Percentiles rank a stretch among this genome's conserved stretches.
phyloP scores from a whole-genome alignment of 2,888 invertebrate species.

The Strigamia transsilvanica region DNA sequence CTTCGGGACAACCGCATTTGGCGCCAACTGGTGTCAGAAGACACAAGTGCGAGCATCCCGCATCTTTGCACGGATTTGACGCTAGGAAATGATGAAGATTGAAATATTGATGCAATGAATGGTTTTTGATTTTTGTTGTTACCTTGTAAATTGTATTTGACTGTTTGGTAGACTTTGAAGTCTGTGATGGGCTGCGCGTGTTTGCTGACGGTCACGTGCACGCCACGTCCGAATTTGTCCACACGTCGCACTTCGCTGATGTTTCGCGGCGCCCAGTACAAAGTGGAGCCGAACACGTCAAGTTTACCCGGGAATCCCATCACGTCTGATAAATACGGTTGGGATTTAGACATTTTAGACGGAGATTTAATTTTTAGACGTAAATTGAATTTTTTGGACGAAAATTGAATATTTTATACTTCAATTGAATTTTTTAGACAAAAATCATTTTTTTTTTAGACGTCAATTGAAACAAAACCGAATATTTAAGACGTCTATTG shows the following conservation, averaged over 20 bases:
- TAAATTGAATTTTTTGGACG: too few relatives aligned
- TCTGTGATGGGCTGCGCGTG: conserved; percentile 60
- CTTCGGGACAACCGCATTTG: conserved; percentile 91
- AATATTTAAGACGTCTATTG: too few relatives aligned
- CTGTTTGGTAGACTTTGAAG: conserved; percentile 53
- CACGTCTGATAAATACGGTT: conserved; percentile 3
- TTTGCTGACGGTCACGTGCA: conserved; percentile 81
- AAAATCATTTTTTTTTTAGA: too few relatives aligned
- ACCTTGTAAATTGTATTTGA: conserved; percentile 52
- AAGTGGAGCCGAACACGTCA: conserved; percentile 90
- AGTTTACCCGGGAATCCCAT: conserved; percentile 63
- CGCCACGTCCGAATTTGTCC: conserved; percentile 96
- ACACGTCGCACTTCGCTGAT: conserved; percentile 86
- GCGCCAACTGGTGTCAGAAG: conserved; percentile 86
- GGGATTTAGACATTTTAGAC: too few relatives aligned
- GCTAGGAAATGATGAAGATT: too few relatives aligned
- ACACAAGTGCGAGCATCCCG: conserved; percentile 90
- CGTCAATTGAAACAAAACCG: too few relatives aligned
- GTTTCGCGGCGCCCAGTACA: conserved; percentile 91
- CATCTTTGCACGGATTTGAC: conserved; percentile 69
- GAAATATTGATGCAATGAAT: too few relatives aligned
- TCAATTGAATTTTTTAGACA: too few relatives aligned
- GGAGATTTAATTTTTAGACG: too few relatives aligned
- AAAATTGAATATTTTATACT: too few relatives aligned
- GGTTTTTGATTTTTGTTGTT: too few relatives aligned